Evolutionary conservation across 2,113 vertebrate genomes (phyloP).

Genomic region (Chiloscyllium plagiosum): DNA sequence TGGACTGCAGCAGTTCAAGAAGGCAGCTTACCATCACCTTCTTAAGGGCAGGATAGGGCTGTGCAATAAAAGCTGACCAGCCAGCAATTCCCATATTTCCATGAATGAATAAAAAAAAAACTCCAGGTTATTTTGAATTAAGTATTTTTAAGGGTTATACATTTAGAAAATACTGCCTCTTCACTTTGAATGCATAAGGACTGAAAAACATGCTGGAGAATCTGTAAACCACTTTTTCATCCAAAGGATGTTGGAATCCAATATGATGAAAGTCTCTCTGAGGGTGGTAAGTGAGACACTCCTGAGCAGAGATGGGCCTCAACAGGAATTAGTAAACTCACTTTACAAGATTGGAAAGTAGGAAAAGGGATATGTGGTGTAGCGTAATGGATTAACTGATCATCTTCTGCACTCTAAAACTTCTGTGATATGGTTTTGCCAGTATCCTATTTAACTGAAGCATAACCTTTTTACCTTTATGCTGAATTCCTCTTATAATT

Average conservation of each 20-base stretch:
- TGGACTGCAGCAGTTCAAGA: too few relatives aligned
- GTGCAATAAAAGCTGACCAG: too few relatives aligned
- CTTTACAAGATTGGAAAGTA: neutral
- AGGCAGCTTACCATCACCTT: too few relatives aligned
- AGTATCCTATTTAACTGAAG: too few relatives aligned
- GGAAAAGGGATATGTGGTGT: neutral
- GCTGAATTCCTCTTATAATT: too few relatives aligned
- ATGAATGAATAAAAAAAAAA: too few relatives aligned
- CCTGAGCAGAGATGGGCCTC: neutral
- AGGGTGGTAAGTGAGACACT: neutral
- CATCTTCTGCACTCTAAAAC: too few relatives aligned
- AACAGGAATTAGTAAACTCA: neutral
- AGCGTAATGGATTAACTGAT: too few relatives aligned
- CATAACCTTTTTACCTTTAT: too few relatives aligned
- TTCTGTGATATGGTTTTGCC: too few relatives aligned
- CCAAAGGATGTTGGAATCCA: neutral
- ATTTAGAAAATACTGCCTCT: neutral
- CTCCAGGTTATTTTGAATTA: neutral
- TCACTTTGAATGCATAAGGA: neutral
- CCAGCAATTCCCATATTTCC: too few relatives aligned
- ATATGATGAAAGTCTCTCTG: neutral
- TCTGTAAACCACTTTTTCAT: neutral
- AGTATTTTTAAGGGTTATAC: neutral
- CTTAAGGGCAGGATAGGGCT: too few relatives aligned
- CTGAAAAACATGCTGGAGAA: neutral